Percentiles rank a stretch among this genome's conserved stretches.
Evolutionary conservation across 2,113 vertebrate species (phyloP).

Genomic region (Triplophysa siluroides): DNA sequence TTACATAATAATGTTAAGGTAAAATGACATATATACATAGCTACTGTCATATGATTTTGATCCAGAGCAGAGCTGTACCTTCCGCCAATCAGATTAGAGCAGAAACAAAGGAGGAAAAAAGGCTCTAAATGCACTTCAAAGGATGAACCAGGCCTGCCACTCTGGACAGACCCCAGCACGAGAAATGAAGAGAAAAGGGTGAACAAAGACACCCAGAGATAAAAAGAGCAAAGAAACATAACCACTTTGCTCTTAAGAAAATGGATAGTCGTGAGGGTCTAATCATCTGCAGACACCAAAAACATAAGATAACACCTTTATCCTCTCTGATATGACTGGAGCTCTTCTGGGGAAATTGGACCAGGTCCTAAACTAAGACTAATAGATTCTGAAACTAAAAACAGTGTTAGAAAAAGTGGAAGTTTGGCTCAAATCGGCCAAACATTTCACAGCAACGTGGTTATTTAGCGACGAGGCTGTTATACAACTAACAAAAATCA

Average conservation of each 20-base stretch:
- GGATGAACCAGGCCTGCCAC: neutral
- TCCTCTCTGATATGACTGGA: neutral
- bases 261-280: neutral
- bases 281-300: slow-evolving; percentile 1
- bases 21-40: no score
- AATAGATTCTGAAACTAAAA: slow-evolving; percentile 11
- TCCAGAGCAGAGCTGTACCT: neutral
- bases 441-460: no score
- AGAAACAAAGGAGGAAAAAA: slow-evolving; percentile 18
- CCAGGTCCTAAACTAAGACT: slow-evolving; percentile 16
- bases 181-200: neutral
- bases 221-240: slow-evolving; percentile 10
- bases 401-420: slow-evolving; percentile 5
- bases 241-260: neutral
- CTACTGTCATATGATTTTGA: neutral
- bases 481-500: no score
- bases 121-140: slow-evolving; percentile 23
- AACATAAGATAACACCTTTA: slow-evolving; percentile 23
- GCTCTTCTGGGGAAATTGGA: neutral
- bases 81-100: slow-evolving; percentile 33
- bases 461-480: no score
- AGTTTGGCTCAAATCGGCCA: neutral
- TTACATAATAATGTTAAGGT: no score
- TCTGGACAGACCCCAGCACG: neutral
- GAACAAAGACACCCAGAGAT: neutral